Percentiles rank a stretch among this genome's conserved stretches.
Evolutionary conservation across 2,797 vertebrate species (phyloP).

Genomic region (Gymnopithys bicolor): DNA sequence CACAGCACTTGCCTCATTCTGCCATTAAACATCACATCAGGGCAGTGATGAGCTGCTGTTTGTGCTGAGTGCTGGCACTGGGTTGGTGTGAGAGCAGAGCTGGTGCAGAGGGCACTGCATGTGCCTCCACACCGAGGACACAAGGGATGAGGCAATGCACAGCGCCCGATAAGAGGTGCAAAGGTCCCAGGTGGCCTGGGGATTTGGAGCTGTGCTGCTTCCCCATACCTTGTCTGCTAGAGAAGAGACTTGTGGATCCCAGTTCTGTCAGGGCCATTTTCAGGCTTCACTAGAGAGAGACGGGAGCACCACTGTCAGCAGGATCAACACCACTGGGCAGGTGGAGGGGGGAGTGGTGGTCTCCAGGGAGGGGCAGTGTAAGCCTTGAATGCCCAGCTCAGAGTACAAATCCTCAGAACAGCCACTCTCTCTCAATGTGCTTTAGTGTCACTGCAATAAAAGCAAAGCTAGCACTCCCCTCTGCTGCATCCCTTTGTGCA

Average conservation of each 20-base stretch:
- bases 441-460: neutral
- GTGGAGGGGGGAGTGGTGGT: neutral
- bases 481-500: neutral
- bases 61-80: accelerated
- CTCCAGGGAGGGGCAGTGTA: neutral
- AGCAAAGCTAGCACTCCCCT: neutral
- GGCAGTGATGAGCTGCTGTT: neutral
- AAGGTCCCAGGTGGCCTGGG: neutral
- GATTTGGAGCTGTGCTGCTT: neutral
- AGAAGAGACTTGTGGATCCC: neutral
- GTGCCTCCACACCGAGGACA: accelerated
- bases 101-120: neutral
- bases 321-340: accelerated
- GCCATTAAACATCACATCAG: conserved; percentile 33
- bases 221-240: neutral
- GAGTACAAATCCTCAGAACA: neutral
- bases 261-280: neutral
- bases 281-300: neutral
- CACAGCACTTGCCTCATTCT: conserved; percentile 43
- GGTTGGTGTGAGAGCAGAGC: neutral
- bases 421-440: neutral
- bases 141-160: neutral
- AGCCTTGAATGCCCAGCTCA: neutral
- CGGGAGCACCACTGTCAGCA: neutral
- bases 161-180: neutral